Evolutionary conservation across 2,113 vertebrate genomes (phyloP).

Genomic region (Xyrauchen texanus): DNA sequence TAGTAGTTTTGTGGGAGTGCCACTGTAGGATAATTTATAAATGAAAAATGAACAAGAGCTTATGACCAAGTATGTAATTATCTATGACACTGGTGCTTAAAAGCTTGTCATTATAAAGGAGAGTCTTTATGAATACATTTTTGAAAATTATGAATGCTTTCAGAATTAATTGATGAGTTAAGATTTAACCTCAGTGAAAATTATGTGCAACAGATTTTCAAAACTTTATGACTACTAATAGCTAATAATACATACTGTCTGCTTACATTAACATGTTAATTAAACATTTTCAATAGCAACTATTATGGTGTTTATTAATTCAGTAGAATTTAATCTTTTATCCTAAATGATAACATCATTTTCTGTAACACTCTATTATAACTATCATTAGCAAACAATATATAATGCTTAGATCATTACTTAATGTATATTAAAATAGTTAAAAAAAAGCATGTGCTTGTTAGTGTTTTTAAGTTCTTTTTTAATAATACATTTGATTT

Average conservation of each 20-base stretch:
- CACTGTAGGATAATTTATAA: not conserved
- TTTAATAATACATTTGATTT: no score
- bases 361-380: no score
- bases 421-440: no score
- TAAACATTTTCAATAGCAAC: not conserved
- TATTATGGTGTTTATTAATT: not conserved
- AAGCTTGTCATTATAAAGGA: slow-evolving; percentile 21
- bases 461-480: no score
- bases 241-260: not conserved
- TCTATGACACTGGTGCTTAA: slow-evolving; percentile 22
- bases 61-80: slow-evolving; percentile 30
- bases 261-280: not conserved
- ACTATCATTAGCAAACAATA: no score
- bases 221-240: no score
- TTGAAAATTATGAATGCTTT: slow-evolving; percentile 23
- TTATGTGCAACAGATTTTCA: no score
- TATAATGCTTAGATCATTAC: no score
- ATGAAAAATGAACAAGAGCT: slow-evolving; percentile 19
- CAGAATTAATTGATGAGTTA: slow-evolving; percentile 27
- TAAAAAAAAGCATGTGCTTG: no score
- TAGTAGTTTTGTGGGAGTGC: not conserved
- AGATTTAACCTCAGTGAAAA: no score
- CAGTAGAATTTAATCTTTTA: not conserved
- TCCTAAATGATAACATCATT: no score
- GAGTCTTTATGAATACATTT: slow-evolving; percentile 24